Evolutionary conservation across 2,888 invertebrate genomes (phyloP).

Genomic region (Heliconius ethilla): DNA sequence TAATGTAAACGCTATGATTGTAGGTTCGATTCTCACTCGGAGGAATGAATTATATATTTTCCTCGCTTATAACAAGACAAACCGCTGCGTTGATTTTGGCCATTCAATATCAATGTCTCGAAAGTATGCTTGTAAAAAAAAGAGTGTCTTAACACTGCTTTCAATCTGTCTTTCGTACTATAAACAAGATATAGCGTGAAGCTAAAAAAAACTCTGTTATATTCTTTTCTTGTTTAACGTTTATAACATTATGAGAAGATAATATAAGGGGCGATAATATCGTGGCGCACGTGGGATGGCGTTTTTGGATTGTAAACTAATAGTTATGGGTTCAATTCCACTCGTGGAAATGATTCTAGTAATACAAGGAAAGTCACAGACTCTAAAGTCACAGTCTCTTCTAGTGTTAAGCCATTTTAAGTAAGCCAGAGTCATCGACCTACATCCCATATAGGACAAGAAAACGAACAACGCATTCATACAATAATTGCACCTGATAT

Average conservation of each 20-base stretch:
- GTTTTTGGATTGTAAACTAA: not conserved
- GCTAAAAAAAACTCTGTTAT: not conserved
- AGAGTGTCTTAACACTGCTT: not conserved
- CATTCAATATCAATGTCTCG: too few species aligned
- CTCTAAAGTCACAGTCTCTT: not conserved
- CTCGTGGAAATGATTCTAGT: not conserved
- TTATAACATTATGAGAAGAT: not conserved
- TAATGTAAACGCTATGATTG: too few species aligned
- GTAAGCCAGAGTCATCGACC: constrained; percentile 42
- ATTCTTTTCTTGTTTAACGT: not conserved
- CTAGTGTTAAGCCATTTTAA: not conserved
- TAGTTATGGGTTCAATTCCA: not conserved
- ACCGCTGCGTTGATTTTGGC: too few species aligned
- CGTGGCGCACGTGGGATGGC: not conserved
- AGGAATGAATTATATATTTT: too few species aligned
- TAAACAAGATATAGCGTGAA: too few species aligned
- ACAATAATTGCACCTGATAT: constrained; percentile 46
- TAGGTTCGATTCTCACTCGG: too few species aligned
- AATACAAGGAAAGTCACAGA: not conserved
- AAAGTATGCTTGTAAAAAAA: not conserved
- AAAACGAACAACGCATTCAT: constrained; percentile 33
- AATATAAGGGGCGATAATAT: not conserved
- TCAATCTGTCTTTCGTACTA: not conserved
- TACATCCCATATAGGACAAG: constrained; percentile 34
- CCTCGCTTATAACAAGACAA: too few species aligned